Percentiles rank a stretch among this genome's conserved stretches.
phyloP scores from a whole-genome alignment of 2,113 vertebrate species.

The Proterorhinus semilunaris region DNA sequence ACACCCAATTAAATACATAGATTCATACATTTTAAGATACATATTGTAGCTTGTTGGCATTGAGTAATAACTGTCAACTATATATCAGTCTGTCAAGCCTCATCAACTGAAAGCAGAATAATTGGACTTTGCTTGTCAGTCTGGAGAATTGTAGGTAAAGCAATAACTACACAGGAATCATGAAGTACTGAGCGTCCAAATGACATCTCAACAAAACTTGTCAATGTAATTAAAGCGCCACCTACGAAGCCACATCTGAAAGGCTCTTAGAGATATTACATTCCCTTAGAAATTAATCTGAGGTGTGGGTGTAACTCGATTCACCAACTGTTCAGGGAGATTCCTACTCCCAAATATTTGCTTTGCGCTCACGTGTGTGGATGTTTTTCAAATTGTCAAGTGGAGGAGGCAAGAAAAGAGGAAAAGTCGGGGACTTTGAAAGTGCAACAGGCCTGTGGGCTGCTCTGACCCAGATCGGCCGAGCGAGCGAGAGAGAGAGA shows the following conservation, averaged over 20 bases:
- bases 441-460: constrained; percentile 32
- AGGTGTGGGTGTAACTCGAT: constrained; percentile 20
- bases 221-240: neutral
- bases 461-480: constrained; percentile 56
- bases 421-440: constrained; percentile 15
- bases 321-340: constrained; percentile 46
- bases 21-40: neutral
- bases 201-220: neutral
- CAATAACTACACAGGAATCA: neutral
- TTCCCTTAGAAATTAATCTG: constrained; percentile 18
- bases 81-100: neutral
- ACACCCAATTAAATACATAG: neutral
- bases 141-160: neutral
- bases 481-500: constrained; percentile 12
- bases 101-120: neutral
- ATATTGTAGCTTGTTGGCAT: neutral
- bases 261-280: constrained; percentile 1
- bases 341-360: constrained; percentile 10
- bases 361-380: constrained; percentile 3
- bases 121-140: too few relatives aligned
- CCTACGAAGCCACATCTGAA: neutral
- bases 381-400: constrained; percentile 12
- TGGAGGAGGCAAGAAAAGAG: constrained; percentile 2
- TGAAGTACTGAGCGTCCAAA: neutral
- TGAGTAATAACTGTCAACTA: neutral